phyloP scores from a whole-genome alignment of 2,888 invertebrate genomes.

The Eilema depressum region DNA sequence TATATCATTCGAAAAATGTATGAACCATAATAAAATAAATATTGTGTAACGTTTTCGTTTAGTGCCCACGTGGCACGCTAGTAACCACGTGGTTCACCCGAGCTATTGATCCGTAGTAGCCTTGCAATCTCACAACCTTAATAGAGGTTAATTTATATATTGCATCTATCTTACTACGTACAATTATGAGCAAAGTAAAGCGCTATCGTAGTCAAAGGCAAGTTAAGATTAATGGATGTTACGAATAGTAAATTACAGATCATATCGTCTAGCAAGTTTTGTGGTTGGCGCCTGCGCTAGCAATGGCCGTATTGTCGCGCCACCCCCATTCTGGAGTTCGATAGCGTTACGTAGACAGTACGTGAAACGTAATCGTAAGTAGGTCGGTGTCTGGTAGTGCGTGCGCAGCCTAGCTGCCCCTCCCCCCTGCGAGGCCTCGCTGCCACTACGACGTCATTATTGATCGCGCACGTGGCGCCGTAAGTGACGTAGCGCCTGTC shows the following conservation, averaged over 20 bases:
- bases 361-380: constrained; percentile 84
- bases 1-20: neutral
- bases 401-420: constrained; percentile 69
- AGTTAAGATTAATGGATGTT: constrained; percentile 29
- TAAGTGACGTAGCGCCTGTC: constrained; percentile 82
- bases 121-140: constrained; percentile 25
- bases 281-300: constrained; percentile 58
- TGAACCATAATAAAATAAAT: neutral
- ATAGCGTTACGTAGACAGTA: constrained; percentile 81
- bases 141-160: constrained; percentile 7
- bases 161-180: neutral
- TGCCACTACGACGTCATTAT: constrained; percentile 81
- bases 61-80: constrained; percentile 39
- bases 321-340: constrained; percentile 68
- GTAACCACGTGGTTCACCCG: constrained; percentile 42
- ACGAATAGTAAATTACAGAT: constrained; percentile 33
- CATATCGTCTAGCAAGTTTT: constrained; percentile 45
- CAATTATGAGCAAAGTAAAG: neutral
- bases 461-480: constrained; percentile 86
- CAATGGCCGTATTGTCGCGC: constrained; percentile 42
- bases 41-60: constrained; percentile 1
- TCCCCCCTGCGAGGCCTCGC: constrained; percentile 26
- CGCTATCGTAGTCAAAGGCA: constrained; percentile 36
- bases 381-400: constrained; percentile 76
- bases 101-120: constrained; percentile 42